Evolutionary conservation across 2,113 vertebrate species (phyloP).

Genomic region (Gracilinanus agilis): DNA sequence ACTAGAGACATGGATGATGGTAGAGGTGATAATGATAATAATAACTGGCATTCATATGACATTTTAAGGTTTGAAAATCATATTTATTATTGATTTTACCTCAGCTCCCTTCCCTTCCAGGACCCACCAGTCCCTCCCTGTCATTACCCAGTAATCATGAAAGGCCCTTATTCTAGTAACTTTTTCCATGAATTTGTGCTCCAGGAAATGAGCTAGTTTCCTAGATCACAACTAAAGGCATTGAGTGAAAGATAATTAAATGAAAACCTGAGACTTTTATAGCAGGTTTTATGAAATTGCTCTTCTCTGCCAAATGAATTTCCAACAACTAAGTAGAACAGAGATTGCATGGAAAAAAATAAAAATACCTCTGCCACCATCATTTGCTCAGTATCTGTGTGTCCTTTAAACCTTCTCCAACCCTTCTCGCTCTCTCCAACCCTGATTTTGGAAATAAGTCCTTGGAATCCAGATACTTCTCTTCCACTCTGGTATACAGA

Average conservation of each 20-base stretch:
- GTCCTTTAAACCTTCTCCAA: constrained; percentile 45
- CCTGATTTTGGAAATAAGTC: not conserved
- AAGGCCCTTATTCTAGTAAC: constrained; percentile 1
- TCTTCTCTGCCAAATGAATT: not conserved
- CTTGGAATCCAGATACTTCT: not conserved
- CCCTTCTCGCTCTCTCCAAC: not conserved
- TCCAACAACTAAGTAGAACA: not conserved
- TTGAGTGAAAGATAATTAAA: not conserved
- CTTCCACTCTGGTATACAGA: not conserved
- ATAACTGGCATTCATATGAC: not conserved
- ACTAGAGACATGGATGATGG: not conserved
- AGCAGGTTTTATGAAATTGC: constrained; percentile 4
- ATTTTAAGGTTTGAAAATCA: not conserved
- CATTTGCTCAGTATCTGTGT: constrained; percentile 4
- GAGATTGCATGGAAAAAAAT: not conserved
- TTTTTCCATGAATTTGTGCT: not conserved
- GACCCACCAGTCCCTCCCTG: not conserved
- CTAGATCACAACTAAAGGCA: not conserved
- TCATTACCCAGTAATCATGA: not conserved
- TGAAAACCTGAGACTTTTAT: not conserved
- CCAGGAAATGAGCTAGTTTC: constrained; percentile 45
- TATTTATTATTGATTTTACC: not conserved
- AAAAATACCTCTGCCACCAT: not conserved
- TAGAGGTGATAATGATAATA: not conserved
- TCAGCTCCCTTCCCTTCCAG: not conserved